Conservation (phyloP, 2,888 invertebrate species). For the Leptothorax acervorum region DNA sequence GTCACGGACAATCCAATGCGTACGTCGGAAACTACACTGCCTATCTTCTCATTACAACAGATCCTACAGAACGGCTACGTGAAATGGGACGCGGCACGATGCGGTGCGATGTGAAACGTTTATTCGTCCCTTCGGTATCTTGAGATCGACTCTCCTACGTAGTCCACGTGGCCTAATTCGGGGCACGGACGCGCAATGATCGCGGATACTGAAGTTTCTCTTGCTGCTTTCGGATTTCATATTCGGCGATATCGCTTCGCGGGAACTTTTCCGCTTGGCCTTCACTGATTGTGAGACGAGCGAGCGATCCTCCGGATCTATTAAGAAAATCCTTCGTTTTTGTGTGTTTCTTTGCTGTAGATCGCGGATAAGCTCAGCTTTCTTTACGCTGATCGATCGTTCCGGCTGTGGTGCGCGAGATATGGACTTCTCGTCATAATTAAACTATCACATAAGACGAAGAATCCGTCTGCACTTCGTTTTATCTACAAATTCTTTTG, state of each 20-base stretch:
- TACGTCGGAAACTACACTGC: slow-evolving; percentile 4
- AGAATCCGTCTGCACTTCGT: background rate
- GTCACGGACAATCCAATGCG: background rate
- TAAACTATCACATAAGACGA: background rate
- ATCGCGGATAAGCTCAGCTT: background rate
- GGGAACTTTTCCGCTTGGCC: slow-evolving; percentile 16
- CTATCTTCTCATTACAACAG: slow-evolving; percentile 37
- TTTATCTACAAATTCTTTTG: background rate
- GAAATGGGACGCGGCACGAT: background rate
- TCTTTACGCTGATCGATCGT: background rate
- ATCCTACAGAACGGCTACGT: slow-evolving; percentile 5
- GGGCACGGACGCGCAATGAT: slow-evolving; percentile 36
- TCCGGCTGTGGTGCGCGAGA: background rate
- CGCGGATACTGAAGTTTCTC: slow-evolving; percentile 41
- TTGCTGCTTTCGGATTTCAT: slow-evolving; percentile 40
- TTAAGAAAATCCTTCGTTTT: slow-evolving; percentile 23
- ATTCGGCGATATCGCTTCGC: slow-evolving; percentile 33
- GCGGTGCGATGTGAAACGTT: slow-evolving; percentile 3
- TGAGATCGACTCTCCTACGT: slow-evolving; percentile 19
- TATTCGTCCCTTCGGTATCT: slow-evolving; percentile 20
- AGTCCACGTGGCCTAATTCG: slow-evolving; percentile 45
- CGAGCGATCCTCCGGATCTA: background rate
- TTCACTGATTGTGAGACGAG: background rate
- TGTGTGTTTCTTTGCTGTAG: background rate
- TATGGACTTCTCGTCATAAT: slow-evolving; percentile 20